Evolutionary conservation across 2,888 invertebrate species (phyloP), one percentile per base, ranked within the genome.

Genomic region (Lasioglossum leucozonium): DNA sequence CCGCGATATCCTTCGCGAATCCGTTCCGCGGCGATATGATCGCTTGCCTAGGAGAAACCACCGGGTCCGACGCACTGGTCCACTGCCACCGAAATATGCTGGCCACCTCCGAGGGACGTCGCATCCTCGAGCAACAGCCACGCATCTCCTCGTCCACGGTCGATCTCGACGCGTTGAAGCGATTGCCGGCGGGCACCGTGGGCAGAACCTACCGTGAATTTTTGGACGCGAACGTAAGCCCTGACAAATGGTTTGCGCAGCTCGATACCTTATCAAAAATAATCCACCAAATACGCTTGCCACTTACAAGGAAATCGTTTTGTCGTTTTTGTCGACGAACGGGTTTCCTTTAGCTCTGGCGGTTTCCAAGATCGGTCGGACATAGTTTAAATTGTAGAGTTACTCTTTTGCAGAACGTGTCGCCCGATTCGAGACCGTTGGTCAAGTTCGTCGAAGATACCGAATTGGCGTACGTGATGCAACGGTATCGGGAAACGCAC

Each of bases 401-500:
- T 82, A 11, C 34, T 84, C 11, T 82, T 74, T 88, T 91, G 40
- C 93, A 97, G 97, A 97, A 98, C 90, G 99, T 99, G 0, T 98
- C 98, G 8, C 99, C 99, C 0, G 99, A 99, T 96, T 97, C 98
- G 51, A 96, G 99, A 87, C 96, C 97, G 88, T 96, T 97, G 26
- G 99, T 99, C 0, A 97, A 98, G 92, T 99, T 99, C 95, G 97
- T 99, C 73, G 97, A 98, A 89, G 98, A 99, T 95, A 95, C 97
- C 2, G 97, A 99, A 87, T 95, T 99, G 91, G 99, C 99, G 6
- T 99, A 99, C 95, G 97, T 99, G 72, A 99, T 99, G 97, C 98
- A 99, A 95, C 96, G 99, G 79, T 99, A 99, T 94, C 96, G 99
- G 88, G 99, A 99, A 96, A 97, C 98, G 13, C 99, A 99, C 95